Evolutionary conservation across 2,888 invertebrate species (phyloP), one percentile per base, ranked within the genome.

Genomic region (Drosophila lutescens): DNA sequence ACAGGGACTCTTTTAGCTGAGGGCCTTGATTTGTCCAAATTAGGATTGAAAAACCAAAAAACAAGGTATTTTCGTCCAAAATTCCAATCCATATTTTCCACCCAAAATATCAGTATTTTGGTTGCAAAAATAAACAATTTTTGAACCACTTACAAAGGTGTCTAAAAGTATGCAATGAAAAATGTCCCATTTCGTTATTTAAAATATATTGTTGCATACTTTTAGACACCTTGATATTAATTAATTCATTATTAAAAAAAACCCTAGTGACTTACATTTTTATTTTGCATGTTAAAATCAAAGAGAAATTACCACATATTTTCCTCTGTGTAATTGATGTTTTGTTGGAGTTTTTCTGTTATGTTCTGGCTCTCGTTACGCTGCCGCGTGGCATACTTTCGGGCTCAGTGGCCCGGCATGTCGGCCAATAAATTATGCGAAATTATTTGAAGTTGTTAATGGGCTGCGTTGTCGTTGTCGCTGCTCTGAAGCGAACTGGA

Each of bases 361-460:
- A 47, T 53, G 15, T n/a, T 9, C 47, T 61, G 54, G 26, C 36
- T n/a, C 15, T 36, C 36, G 30, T 38, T 10, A 26, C 59, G 36
- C 49, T 53, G 54, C 36, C 57, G 59, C 68, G 40, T 68, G 58
- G 61, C 55, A 62, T 73, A 75, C 61, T 68, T 79, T 76, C 69
- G 44, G 61, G 55, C 67, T 59, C 70, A 72, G 62, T 80, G 30
- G 47, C 51, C 40, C 50, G 68, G 47, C 66, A 71, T 67, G 71
- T 78, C 49, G 73, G 81, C 79, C 74, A 79, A 84, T 81, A 77
- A 81, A 81, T 81, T 66, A 79, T 84, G 75, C 66, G 67, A 81
- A 78, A 77, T 84, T 71, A 81, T 84, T 79, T 69, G 53, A 70
- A 74, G 62, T 81, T 81, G 79, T 77, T 84, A 79, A 81, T 80